These are phyloP conservation scores for Alloscopus bannaensis DNA, from an alignment of 2,888 invertebrate species.

Conservation along the genomic window DNA sequence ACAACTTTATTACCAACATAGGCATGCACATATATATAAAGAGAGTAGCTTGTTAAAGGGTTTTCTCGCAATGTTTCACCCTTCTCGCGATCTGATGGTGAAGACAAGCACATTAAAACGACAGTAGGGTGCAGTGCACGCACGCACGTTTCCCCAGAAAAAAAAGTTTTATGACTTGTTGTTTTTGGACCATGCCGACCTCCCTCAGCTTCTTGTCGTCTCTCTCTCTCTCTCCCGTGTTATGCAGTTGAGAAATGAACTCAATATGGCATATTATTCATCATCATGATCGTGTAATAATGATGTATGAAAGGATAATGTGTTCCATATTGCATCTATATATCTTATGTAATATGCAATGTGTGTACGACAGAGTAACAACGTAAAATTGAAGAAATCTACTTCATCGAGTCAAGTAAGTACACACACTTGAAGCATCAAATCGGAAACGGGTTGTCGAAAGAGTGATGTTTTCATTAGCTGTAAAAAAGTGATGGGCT, in stretches of 20 bases:
- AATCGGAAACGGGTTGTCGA: constrained; percentile 50
- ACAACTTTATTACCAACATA: constrained; percentile 23
- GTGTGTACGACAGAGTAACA: too few species aligned
- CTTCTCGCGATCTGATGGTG: constrained; percentile 12
- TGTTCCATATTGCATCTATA: constrained; percentile 45
- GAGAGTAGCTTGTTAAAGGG: constrained; percentile 36
- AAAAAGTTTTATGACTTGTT: constrained; percentile 49
- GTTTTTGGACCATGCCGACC: constrained; percentile 42
- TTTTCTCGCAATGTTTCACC: not conserved
- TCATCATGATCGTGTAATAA: constrained; percentile 16
- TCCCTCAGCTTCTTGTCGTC: constrained; percentile 52
- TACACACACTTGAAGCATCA: constrained; percentile 1
- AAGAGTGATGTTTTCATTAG: constrained; percentile 51
- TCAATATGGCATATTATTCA: constrained; percentile 23
- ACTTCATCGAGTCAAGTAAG: too few species aligned
- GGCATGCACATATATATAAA: not conserved
- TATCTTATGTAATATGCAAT: too few species aligned
- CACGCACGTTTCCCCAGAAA: constrained; percentile 34
- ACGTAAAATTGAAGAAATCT: too few species aligned
- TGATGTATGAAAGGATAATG: constrained; percentile 39
- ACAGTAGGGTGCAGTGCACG: constrained; percentile 21
- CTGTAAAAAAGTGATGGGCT: constrained; percentile 32
- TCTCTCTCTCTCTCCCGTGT: not conserved
- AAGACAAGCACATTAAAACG: constrained; percentile 10
- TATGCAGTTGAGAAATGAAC: constrained; percentile 7